phyloP scores from a whole-genome alignment of 92 coral and sea anemone genomes.

The Isaurus tuberculatus region DNA sequence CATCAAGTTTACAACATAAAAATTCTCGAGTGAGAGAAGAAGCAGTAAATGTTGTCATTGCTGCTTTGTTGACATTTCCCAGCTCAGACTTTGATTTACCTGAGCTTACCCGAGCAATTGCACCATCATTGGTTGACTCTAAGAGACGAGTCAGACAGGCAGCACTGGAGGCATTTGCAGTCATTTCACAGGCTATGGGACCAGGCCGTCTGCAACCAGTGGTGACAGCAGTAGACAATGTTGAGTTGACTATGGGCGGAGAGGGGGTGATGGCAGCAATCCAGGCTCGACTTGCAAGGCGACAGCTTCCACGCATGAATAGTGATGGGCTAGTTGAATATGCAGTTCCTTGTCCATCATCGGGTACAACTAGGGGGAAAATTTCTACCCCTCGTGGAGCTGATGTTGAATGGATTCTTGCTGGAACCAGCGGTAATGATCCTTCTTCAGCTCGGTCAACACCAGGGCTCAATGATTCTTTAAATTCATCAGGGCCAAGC shows the following conservation, averaged over 20 bases:
- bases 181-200: conserved; percentile 99
- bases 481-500: conserved; percentile 81
- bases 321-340: conserved; percentile 97
- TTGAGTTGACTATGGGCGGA: conserved; percentile 90
- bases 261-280: conserved; percentile 98
- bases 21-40: conserved; percentile 98
- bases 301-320: conserved; percentile 95
- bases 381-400: conserved; percentile 86
- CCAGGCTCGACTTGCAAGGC: conserved; percentile 96
- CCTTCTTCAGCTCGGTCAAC: conserved; percentile 93
- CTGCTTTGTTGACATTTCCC: conserved; percentile 93
- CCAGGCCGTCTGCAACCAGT: conserved; percentile 92
- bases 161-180: conserved; percentile 98
- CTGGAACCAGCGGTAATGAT: conserved; percentile 88
- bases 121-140: conserved; percentile 92
- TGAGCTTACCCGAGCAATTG: conserved; percentile 83
- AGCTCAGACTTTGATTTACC: conserved; percentile 96
- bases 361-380: conserved; percentile 90
- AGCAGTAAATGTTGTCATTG: conserved; percentile 93
- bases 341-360: conserved; percentile 92
- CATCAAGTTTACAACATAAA: conserved; percentile 86
- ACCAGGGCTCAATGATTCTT: conserved; percentile 93
- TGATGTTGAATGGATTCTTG: conserved; percentile 98
- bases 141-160: conserved; percentile 97
- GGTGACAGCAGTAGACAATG: conserved; percentile 85